A percentile compares a stretch with the other conserved stretches of the same genome.
phyloP scores from a whole-genome alignment of 2,113 vertebrate species.

The Steatornis caripensis region DNA sequence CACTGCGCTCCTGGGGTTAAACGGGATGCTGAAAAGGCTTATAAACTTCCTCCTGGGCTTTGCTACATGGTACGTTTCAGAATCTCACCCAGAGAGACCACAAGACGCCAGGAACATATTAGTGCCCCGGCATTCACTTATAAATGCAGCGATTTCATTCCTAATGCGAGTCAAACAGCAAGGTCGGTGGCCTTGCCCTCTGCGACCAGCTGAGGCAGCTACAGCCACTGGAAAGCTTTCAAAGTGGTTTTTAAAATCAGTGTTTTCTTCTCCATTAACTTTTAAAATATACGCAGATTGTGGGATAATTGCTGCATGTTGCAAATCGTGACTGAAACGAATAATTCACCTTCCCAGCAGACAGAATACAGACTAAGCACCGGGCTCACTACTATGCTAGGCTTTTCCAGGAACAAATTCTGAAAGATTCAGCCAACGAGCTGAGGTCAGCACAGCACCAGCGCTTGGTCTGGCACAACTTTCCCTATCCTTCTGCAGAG shows the following conservation, averaged over 20 bases:
- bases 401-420: not conserved
- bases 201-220: not conserved
- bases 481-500: not conserved
- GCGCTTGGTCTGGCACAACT: not conserved
- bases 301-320: not conserved
- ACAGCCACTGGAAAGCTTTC: not conserved
- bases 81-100: not conserved
- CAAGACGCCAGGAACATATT: not conserved
- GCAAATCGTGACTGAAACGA: not conserved
- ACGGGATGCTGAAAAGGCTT: not conserved
- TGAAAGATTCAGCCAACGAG: too few relatives aligned
- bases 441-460: not conserved
- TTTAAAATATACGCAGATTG: not conserved
- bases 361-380: fast-evolving
- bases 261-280: not conserved
- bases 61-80: not conserved
- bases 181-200: not conserved
- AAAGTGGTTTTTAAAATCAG: not conserved
- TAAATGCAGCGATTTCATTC: not conserved
- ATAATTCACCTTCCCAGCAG: not conserved
- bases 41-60: not conserved
- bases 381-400: fast-evolving
- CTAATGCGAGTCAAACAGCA: not conserved
- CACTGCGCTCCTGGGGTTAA: not conserved
- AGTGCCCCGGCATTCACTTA: not conserved